Base-by-base conservation (phyloP, 2,113 vertebrate genomes). In the Sprattus sprattus region DNA sequence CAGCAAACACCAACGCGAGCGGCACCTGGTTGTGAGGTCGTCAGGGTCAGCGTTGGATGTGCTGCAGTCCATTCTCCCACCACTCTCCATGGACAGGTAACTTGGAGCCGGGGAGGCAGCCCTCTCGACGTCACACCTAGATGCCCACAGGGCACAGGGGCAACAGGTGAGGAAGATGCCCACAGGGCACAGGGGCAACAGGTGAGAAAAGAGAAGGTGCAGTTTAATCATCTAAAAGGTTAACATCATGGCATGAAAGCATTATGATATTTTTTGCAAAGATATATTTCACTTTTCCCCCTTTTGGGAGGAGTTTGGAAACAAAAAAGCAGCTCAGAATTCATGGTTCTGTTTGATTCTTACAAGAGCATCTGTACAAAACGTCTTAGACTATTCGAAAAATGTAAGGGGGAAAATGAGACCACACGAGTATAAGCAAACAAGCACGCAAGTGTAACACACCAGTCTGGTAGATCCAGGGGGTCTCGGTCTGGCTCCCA, bases 21-120 rank as follows among this genome's bases (percentile, higher is more conserved):
- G 6, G 28, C 7, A 78, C 57, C 1, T 22, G 9, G 28, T 15
- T 67, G 28, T 20, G 8, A 44, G 18, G 50, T 82, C 82, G 28
- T 86, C 44, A 32, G 54, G 82, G 0, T 39, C 45, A 81, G 57
- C 22, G 46, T 22, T 32, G 18, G 25, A 25, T 5, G 45, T 18
- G 13, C 44, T 7, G 9, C 28, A 20, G 6, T 8, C 52, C 81
- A 81, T 86, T 13, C 0, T 47, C 10, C 88, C 84, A 3, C 88
- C 84, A 3, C 90, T 91, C 44, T 86, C 32, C 90, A 90, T 90
- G 64, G 89, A 91, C 18, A 45, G 11, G 45, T 91, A 91, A 80
- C 89, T 91, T 5, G 84, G 50, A 13, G 88, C 85, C 83, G 90
- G 90, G 46, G 90, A 91, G 82, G 85, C 85, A 8, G 88, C 88